phyloP scores from a whole-genome alignment of 2,888 invertebrate species.

The Siphlonurus alternatus region DNA sequence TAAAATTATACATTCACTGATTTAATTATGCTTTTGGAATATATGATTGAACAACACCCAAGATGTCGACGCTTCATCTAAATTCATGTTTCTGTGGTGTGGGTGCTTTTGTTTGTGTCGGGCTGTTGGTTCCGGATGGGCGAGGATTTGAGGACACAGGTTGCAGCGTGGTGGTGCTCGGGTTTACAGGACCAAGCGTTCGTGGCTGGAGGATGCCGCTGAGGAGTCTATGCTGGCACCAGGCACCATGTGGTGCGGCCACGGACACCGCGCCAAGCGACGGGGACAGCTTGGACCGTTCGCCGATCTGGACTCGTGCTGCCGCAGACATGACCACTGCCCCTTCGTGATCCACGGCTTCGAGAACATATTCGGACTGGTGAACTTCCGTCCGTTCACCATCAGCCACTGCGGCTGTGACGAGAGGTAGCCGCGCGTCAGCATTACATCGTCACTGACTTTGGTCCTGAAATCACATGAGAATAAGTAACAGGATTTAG shows the following conservation, averaged over 20 bases:
- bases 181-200: slow-evolving; percentile 12
- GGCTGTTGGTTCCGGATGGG: neutral
- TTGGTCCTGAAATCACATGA: too few relatives aligned
- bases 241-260: slow-evolving; percentile 62
- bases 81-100: too few relatives aligned
- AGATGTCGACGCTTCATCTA: too few relatives aligned
- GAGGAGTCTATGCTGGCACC: slow-evolving; percentile 33
- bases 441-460: slow-evolving; percentile 14
- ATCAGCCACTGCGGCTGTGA: slow-evolving; percentile 63
- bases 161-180: too few relatives aligned
- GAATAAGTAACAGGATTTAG: too few relatives aligned
- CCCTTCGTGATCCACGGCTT: slow-evolving; percentile 43
- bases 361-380: slow-evolving; percentile 38
- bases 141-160: too few relatives aligned
- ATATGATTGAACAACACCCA: too few relatives aligned
- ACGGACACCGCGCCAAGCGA: slow-evolving; percentile 35
- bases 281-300: slow-evolving; percentile 44
- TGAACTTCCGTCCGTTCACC: slow-evolving; percentile 54
- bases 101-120: neutral
- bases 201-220: slow-evolving; percentile 10
- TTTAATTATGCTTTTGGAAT: too few relatives aligned
- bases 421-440: slow-evolving; percentile 45
- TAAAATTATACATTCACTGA: too few relatives aligned
- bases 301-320: slow-evolving; percentile 47
- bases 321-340: slow-evolving; percentile 58